phyloP scores from a whole-genome alignment of 2,888 invertebrate species.

The Hydroisotoma schaefferi region DNA sequence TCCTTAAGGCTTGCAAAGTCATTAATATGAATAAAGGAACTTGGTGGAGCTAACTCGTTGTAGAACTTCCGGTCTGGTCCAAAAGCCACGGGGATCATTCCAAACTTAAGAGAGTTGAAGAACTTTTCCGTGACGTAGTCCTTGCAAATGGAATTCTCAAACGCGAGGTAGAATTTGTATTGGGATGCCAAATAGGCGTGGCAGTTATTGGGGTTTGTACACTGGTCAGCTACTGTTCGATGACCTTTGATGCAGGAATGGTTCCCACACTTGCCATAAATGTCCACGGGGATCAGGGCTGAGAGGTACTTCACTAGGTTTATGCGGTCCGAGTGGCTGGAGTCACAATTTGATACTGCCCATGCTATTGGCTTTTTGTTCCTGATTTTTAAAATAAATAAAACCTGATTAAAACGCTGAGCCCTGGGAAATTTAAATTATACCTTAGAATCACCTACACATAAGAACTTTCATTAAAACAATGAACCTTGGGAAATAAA shows the following conservation, averaged over 20 bases:
- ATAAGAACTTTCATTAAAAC: too few relatives aligned
- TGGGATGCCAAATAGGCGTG: slow-evolving; percentile 35
- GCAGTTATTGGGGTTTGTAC: slow-evolving; percentile 35
- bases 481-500: too few relatives aligned
- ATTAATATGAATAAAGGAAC: slow-evolving; percentile 50
- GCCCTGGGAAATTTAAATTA: too few relatives aligned
- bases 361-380: slow-evolving; percentile 46
- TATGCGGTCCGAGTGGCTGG: slow-evolving; percentile 37
- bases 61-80: slow-evolving; percentile 49
- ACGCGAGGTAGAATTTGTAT: slow-evolving; percentile 50
- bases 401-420: background rate
- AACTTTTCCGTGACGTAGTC: slow-evolving; percentile 50
- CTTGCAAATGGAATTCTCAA: slow-evolving; percentile 49
- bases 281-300: slow-evolving; percentile 42
- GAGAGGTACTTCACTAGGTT: slow-evolving; percentile 39
- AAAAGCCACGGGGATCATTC: slow-evolving; percentile 49
- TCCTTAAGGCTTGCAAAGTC: slow-evolving; percentile 48
- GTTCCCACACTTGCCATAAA: slow-evolving; percentile 47
- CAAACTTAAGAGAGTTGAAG: slow-evolving; percentile 37
- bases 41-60: slow-evolving; percentile 47
- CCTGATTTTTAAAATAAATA: background rate
- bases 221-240: slow-evolving; percentile 21
- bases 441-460: too few relatives aligned
- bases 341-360: slow-evolving; percentile 48
- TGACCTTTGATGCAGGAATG: slow-evolving; percentile 28